A percentile compares a stretch with the other conserved stretches of the same genome.
phyloP scores from a whole-genome alignment of 2,888 invertebrate genomes.

The Mimas tiliae region DNA sequence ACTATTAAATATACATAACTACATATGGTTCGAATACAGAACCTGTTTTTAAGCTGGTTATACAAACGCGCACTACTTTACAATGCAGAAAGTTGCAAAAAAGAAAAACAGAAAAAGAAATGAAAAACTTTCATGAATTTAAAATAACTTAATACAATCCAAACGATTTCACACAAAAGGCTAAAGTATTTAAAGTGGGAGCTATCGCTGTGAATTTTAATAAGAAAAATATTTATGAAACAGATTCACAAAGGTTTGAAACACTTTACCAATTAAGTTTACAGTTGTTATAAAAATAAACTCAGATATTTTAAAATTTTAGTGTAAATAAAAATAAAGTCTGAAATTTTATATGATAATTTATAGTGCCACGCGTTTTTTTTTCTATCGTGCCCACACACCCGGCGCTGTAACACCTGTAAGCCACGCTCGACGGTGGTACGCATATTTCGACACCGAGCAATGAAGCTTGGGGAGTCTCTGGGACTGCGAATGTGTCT shows the following conservation, averaged over 20 bases:
- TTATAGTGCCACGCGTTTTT: background rate
- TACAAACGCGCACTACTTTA: background rate
- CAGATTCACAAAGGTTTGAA: background rate
- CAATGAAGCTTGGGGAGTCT: too few species aligned
- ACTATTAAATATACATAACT: too few species aligned
- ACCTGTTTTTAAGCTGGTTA: too few species aligned
- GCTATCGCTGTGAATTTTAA: background rate
- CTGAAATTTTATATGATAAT: background rate
- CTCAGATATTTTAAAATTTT: too few species aligned
- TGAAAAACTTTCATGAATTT: slow-evolving; percentile 3
- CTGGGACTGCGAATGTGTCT: too few species aligned
- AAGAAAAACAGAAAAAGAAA: background rate
- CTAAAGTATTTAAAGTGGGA: background rate
- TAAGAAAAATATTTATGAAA: slow-evolving; percentile 8
- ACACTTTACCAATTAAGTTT: slow-evolving; percentile 9
- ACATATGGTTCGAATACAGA: too few species aligned
- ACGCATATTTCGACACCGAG: too few species aligned
- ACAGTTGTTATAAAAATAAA: slow-evolving; percentile 2
- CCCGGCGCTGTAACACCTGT: too few species aligned
- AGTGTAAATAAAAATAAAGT: too few species aligned
- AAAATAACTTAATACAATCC: slow-evolving; percentile 5
- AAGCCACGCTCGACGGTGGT: too few species aligned
- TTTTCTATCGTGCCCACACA: too few species aligned
- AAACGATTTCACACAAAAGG: background rate
- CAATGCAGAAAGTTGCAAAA: background rate